phyloP scores from a whole-genome alignment of 2,113 vertebrate genomes.

The Pelusios castaneus region DNA sequence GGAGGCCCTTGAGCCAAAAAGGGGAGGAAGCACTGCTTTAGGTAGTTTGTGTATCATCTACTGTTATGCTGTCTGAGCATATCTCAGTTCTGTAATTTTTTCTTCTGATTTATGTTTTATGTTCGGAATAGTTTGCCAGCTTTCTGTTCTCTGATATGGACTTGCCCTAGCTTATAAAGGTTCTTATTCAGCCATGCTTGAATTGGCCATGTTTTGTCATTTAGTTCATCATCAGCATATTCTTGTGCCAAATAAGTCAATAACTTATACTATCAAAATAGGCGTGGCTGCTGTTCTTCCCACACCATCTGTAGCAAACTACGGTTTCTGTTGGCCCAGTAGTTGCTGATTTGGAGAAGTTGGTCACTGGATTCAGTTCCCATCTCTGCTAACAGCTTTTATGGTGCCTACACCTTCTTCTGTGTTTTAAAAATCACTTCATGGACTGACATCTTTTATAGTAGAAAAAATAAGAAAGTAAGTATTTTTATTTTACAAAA shows the following conservation, averaged over 20 bases:
- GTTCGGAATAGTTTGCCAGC: neutral
- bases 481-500: neutral
- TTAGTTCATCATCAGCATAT: neutral
- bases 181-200: fast-evolving
- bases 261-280: neutral
- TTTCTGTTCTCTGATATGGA: neutral
- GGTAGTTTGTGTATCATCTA: neutral
- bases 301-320: neutral
- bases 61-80: neutral
- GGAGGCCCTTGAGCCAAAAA: too few relatives aligned
- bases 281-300: neutral
- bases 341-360: neutral
- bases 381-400: neutral
- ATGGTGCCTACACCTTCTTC: neutral
- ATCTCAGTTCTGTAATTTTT: neutral
- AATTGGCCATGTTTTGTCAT: neutral
- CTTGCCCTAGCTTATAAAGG: neutral
- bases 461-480: neutral
- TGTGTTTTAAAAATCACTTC: neutral
- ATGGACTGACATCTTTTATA: neutral
- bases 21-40: too few relatives aligned
- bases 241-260: neutral
- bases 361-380: neutral
- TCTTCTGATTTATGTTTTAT: neutral
- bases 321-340: neutral